phyloP scores from a whole-genome alignment of 2,888 invertebrate species.

The Campoplex capitator region DNA sequence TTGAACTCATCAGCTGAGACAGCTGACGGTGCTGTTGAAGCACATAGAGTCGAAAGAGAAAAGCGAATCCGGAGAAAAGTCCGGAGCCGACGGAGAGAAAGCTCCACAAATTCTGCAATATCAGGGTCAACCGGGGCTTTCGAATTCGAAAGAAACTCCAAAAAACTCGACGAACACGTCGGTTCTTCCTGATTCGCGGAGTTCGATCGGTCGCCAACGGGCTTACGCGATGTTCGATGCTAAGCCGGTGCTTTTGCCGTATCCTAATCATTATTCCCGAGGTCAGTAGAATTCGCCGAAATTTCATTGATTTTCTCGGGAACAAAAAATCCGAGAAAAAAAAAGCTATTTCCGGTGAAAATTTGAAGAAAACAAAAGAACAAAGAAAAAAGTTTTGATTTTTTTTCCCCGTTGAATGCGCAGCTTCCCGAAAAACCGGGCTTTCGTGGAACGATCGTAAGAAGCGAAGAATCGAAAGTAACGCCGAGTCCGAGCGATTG shows the following conservation, averaged over 20 bases:
- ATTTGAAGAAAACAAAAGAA: not conserved
- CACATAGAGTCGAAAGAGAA: constrained; percentile 73
- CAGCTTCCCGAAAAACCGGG: not conserved
- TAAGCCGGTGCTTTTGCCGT: not conserved
- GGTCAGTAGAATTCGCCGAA: constrained; percentile 2
- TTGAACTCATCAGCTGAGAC: constrained; percentile 64
- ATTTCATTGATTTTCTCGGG: not conserved
- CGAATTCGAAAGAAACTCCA: not conserved
- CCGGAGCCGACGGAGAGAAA: constrained; percentile 7
- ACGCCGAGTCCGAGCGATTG: not conserved
- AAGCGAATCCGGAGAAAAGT: constrained; percentile 17
- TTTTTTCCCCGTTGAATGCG: not conserved
- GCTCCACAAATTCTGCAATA: constrained; percentile 64
- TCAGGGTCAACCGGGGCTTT: constrained; percentile 53
- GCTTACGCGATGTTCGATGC: constrained; percentile 3
- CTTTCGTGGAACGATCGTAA: not conserved
- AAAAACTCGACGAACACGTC: constrained; percentile 38
- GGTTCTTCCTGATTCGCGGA: not conserved
- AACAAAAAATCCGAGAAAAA: no score
- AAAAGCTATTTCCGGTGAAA: no score
- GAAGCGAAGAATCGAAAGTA: not conserved
- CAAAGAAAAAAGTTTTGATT: no score
- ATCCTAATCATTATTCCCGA: constrained; percentile 18
- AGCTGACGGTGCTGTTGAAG: constrained; percentile 72
- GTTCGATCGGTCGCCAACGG: not conserved